Evolutionary conservation across 2,113 vertebrate species (phyloP).

Genomic region (Tragulus kanchil): DNA sequence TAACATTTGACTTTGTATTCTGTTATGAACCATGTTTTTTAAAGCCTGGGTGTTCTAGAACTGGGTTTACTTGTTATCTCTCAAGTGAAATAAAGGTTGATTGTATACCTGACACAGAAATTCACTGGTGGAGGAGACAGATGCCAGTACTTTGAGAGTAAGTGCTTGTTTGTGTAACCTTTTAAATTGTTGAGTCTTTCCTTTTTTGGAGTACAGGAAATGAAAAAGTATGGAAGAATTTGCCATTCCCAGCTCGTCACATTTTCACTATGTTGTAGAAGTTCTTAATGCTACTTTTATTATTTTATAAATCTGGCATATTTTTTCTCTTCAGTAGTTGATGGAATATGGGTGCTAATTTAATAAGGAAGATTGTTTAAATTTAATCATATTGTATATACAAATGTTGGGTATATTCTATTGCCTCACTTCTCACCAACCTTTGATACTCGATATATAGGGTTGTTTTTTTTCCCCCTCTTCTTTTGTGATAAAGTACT

Average conservation of each 20-base stretch:
- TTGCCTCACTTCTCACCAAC: not conserved
- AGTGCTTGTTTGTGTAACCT: constrained; percentile 73
- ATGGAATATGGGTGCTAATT: constrained; percentile 40
- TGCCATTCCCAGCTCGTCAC: constrained; percentile 53
- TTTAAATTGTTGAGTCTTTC: constrained; percentile 73
- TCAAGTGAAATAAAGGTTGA: constrained; percentile 41
- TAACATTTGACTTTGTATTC: constrained; percentile 58
- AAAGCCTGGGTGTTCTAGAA: constrained; percentile 61
- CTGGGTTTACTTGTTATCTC: constrained; percentile 67
- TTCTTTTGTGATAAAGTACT: not conserved
- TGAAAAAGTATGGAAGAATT: constrained; percentile 70
- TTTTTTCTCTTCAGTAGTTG: constrained; percentile 42
- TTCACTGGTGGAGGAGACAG: not conserved
- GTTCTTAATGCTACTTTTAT: constrained; percentile 48
- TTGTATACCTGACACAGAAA: constrained; percentile 65
- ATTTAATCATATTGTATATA: not conserved
- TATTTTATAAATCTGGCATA: not conserved
- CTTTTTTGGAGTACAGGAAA: constrained; percentile 70
- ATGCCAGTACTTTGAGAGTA: constrained; percentile 60
- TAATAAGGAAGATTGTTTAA: constrained; percentile 35
- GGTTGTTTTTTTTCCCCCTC: not conserved
- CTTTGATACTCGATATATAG: not conserved
- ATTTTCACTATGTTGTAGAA: constrained; percentile 31
- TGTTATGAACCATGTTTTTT: constrained; percentile 45
- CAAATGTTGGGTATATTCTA: constrained; percentile 11